Evolutionary conservation across 2,797 vertebrate species (phyloP), one percentile per base, ranked within the genome.

Genomic region (Chiloscyllium punctatum): DNA sequence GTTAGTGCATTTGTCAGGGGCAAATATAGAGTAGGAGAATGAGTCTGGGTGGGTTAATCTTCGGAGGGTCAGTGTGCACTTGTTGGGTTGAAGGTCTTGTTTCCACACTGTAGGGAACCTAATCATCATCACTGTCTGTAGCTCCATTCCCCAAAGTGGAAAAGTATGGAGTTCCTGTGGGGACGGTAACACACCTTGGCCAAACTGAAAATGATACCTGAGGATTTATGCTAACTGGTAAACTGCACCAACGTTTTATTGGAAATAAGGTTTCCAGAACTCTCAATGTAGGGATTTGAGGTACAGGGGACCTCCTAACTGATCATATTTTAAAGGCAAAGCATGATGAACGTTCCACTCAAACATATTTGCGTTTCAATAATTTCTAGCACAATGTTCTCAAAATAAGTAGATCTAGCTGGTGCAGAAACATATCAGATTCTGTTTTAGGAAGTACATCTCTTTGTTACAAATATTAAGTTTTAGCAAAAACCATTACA

Each of bases 271-370:
- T 91, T 91, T 91, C 66, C 66, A 68, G 66, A 91, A 66, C 33
- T 21, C 18, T 33, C 23, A 18, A 27, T 33, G 66, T 91, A 15
- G 8, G 33, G 57, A 91, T 91, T 96, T 96, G 97, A 96, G 95
- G 96, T 48, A 30, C 96, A 96, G 72, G 48, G 87, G 62, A 90
- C 25, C n/a, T 77, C 96, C 21, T 95, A 96, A 98, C 98, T 98
- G 97, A 91, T 97, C 96, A 96, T 96, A 97, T 97, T 98, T 97
- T 98, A 97, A 97, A 57, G 96, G 96, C 96, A 66, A 96, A 96
- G 96, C 95, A 96, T 97, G 97, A 98, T 97, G 98, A 97, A 97
- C 97, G 97, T 98, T 97, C 97, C 97, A 97, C 97, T 95, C 95
- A 96, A 97, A 97, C 95, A 96, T 96, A 96, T 96, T 96, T 97